phyloP scores from a whole-genome alignment of 2,888 invertebrate species.

The Pterostichus madidus region DNA sequence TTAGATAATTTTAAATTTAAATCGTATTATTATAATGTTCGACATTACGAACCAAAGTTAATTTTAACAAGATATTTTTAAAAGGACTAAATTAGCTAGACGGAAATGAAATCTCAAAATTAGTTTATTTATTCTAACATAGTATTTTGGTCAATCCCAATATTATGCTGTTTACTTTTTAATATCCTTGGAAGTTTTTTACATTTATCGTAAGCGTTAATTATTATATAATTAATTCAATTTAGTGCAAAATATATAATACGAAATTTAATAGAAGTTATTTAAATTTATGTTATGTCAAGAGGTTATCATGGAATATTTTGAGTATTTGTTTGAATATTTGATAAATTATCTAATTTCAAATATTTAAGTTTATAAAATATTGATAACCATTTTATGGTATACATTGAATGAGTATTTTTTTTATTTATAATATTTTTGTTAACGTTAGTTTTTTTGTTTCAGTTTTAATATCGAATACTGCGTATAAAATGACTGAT shows the following conservation, averaged over 20 bases:
- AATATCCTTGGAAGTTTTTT: no score
- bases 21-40: no score
- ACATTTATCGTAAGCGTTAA: no score
- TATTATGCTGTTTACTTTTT: no score
- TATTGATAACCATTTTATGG: neutral
- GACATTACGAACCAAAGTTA: no score
- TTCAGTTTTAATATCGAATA: slow-evolving; percentile 48
- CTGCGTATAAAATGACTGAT: slow-evolving; percentile 53
- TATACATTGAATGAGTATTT: neutral
- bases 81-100: neutral
- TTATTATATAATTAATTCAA: no score
- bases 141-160: no score
- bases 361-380: slow-evolving; percentile 23
- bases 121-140: neutral
- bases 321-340: neutral
- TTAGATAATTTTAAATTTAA: no score
- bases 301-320: neutral
- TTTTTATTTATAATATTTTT: slow-evolving; percentile 9
- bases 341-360: slow-evolving; percentile 9
- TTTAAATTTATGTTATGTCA: neutral
- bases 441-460: slow-evolving; percentile 23
- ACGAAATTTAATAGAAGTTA: neutral
- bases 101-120: neutral
- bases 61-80: neutral
- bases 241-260: neutral